Percentiles rank a stretch among this genome's conserved stretches.
Evolutionary conservation across 2,888 invertebrate genomes (phyloP).

Genomic region (Palloptera scutellata): DNA sequence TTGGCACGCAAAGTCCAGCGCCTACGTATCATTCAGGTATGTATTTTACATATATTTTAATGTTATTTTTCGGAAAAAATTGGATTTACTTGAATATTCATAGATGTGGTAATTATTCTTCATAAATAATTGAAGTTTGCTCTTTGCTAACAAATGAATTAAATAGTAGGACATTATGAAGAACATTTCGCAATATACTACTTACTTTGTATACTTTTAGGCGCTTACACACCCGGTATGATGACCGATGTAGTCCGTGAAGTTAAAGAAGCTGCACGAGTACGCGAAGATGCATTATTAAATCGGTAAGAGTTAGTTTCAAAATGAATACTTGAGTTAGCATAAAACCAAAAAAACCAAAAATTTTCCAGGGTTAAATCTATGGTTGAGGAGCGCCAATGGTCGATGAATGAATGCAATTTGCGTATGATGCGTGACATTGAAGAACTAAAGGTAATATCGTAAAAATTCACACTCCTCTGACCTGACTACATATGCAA

Average conservation of each 20-base stretch:
- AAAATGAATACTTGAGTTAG: neutral
- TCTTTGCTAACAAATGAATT: neutral
- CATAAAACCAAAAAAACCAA: neutral
- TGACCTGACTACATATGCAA: neutral
- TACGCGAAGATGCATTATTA: constrained; percentile 76
- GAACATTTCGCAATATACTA: constrained; percentile 2
- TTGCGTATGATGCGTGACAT: constrained; percentile 62
- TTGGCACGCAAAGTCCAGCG: constrained; percentile 65
- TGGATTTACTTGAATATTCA: constrained; percentile 18
- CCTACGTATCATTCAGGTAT: constrained; percentile 65
- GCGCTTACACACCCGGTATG: constrained; percentile 75
- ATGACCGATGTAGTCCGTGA: constrained; percentile 77
- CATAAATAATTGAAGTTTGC: neutral
- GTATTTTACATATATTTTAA: constrained; percentile 26
- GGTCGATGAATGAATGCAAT: constrained; percentile 62
- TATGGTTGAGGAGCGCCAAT: constrained; percentile 64
- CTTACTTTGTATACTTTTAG: constrained; percentile 49
- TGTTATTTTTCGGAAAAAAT: constrained; percentile 17
- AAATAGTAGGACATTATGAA: neutral
- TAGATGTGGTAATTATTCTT: neutral
- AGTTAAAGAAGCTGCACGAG: constrained; percentile 76
- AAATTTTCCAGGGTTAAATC: constrained; percentile 56
- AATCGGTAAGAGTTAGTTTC: constrained; percentile 57
- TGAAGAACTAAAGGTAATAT: constrained; percentile 62
- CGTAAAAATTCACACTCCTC: neutral